Conservation (phyloP, 2,113 vertebrate species). For the Bombycilla garrulus region DNA sequence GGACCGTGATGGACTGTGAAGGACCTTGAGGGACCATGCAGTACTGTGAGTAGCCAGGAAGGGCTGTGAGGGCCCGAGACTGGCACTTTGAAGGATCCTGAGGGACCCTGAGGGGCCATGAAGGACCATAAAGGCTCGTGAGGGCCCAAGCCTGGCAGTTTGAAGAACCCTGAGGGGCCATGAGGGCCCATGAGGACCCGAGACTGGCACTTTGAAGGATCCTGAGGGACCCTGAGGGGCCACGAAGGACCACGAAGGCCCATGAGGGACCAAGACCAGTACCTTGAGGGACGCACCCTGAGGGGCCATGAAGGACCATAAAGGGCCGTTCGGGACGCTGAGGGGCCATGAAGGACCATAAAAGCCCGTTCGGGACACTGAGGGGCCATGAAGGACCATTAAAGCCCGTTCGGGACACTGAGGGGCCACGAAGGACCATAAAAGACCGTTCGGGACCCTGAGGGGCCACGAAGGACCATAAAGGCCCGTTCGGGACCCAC, state of each 20-base stretch:
- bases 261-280: fast-evolving
- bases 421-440: too few relatives aligned
- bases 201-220: fast-evolving
- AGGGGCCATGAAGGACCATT: too few relatives aligned
- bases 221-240: neutral
- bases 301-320: fast-evolving
- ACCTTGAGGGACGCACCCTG: neutral
- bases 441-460: too few relatives aligned
- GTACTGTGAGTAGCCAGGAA: too few relatives aligned
- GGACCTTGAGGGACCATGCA: too few relatives aligned
- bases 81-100: too few relatives aligned
- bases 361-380: too few relatives aligned
- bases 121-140: neutral
- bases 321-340: fast-evolving
- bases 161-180: neutral
- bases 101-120: fast-evolving
- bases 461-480: too few relatives aligned
- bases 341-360: too few relatives aligned
- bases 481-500: too few relatives aligned
- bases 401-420: too few relatives aligned
- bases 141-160: neutral
- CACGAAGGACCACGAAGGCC: fast-evolving
- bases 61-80: too few relatives aligned
- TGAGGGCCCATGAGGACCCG: fast-evolving
- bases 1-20: neutral